phyloP scores from a whole-genome alignment of 2,888 invertebrate genomes.

The Sesia bembeciformis region DNA sequence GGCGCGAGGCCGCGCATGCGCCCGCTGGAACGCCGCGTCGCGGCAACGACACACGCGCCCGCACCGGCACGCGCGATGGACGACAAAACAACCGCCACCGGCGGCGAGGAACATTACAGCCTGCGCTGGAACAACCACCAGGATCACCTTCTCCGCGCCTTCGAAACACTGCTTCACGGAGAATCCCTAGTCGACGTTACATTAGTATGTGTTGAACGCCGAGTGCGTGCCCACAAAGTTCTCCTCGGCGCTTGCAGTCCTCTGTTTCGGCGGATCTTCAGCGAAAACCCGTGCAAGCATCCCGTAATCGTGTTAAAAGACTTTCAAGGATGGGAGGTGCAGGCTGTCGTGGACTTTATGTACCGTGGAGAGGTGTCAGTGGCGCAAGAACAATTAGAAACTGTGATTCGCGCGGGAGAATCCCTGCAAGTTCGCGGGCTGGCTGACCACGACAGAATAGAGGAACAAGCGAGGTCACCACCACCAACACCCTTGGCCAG shows the following conservation, averaged over 20 bases:
- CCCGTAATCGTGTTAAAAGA: slow-evolving; percentile 94
- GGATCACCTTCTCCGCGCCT: slow-evolving; percentile 88
- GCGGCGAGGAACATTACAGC: slow-evolving; percentile 87
- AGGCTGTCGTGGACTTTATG: slow-evolving; percentile 94
- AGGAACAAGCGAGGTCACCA: slow-evolving; percentile 48
- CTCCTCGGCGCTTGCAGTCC: slow-evolving; percentile 92
- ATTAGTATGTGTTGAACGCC: slow-evolving; percentile 88
- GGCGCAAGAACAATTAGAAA: slow-evolving; percentile 86
- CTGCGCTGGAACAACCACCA: slow-evolving; percentile 96
- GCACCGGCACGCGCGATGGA: slow-evolving; percentile 59
- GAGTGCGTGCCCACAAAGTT: slow-evolving; percentile 92
- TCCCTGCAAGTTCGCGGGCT: slow-evolving; percentile 88
- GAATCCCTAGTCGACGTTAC: slow-evolving; percentile 93
- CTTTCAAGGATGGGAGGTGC: slow-evolving; percentile 90
- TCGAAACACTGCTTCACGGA: slow-evolving; percentile 90
- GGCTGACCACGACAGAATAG: slow-evolving; percentile 76
- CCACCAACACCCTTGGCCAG: slow-evolving; percentile 54
- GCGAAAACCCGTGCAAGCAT: slow-evolving; percentile 94
- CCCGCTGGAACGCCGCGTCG: slow-evolving; percentile 33
- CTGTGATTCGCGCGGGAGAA: slow-evolving; percentile 90
- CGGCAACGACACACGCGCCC: slow-evolving; percentile 45
- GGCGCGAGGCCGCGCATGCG: slow-evolving; percentile 59
- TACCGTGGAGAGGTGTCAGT: slow-evolving; percentile 94
- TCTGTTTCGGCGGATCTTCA: slow-evolving; percentile 90
- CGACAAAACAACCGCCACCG: slow-evolving; percentile 53